Evolutionary conservation across 2,797 vertebrate species (phyloP).

Genomic region (Meriones psammophilus): DNA sequence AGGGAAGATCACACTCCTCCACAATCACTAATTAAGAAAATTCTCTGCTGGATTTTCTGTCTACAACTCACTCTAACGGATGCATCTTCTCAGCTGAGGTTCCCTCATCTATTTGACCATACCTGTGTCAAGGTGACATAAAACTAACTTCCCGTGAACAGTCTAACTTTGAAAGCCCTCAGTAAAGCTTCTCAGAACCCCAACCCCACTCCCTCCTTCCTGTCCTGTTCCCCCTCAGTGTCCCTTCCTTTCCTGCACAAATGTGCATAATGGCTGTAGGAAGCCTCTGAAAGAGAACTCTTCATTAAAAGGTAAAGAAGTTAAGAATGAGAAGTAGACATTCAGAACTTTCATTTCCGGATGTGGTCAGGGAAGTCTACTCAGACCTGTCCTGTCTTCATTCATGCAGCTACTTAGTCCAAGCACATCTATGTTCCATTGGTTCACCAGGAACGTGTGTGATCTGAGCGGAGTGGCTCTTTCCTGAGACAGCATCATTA

Average conservation of each 20-base stretch:
- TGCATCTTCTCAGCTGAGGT: background rate
- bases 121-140: background rate
- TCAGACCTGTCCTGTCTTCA: background rate
- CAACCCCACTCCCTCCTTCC: background rate
- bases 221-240: rapidly evolving
- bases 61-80: background rate
- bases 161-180: background rate
- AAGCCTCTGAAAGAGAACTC: background rate
- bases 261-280: background rate
- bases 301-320: background rate
- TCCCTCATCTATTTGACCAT: background rate
- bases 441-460: background rate
- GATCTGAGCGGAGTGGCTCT: background rate
- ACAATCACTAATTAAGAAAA: background rate
- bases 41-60: background rate
- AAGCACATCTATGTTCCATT: rapidly evolving
- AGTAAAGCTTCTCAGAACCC: background rate
- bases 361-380: background rate
- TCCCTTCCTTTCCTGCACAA: background rate
- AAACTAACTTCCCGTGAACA: background rate
- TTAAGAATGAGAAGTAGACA: background rate
- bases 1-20: no score
- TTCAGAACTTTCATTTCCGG: background rate
- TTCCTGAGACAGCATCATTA: background rate
- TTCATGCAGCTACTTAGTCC: background rate